Evolutionary conservation across 2,113 vertebrate species (phyloP).

Genomic region (Toxostoma redivivum): DNA sequence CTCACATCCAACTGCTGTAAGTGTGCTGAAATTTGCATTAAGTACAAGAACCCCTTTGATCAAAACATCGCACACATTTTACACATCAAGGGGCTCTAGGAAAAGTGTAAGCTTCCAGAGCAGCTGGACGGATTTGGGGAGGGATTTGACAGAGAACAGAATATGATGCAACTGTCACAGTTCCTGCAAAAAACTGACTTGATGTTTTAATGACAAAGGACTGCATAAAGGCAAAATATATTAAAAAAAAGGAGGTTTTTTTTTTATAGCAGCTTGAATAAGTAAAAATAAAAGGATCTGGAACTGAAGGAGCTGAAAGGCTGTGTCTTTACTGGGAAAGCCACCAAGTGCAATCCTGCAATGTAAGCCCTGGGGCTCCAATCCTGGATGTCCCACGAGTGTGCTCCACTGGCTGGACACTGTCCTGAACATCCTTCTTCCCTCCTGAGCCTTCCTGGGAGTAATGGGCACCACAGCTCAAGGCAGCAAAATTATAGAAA

Average conservation of each 20-base stretch:
- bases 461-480: not conserved
- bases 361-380: not conserved
- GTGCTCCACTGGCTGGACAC: fast-evolving
- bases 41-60: constrained; percentile 50
- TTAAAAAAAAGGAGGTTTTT: fast-evolving
- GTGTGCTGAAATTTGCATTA: constrained; percentile 29
- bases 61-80: not conserved
- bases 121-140: constrained; percentile 9
- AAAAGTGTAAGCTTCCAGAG: constrained; percentile 1
- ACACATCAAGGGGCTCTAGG: constrained; percentile 35
- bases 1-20: not conserved
- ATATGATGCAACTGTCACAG: not conserved
- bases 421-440: not conserved
- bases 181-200: not conserved
- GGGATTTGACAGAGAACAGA: not conserved
- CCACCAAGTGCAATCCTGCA: not conserved
- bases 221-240: not conserved
- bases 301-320: not conserved
- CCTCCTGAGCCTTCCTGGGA: not conserved
- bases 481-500: not conserved
- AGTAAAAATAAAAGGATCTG: not conserved
- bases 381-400: not conserved
- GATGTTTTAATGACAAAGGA: not conserved
- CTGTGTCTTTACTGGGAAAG: not conserved
- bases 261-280: not conserved